Conservation (phyloP, 2,113 vertebrate genomes). For the Hemicordylus capensis region DNA sequence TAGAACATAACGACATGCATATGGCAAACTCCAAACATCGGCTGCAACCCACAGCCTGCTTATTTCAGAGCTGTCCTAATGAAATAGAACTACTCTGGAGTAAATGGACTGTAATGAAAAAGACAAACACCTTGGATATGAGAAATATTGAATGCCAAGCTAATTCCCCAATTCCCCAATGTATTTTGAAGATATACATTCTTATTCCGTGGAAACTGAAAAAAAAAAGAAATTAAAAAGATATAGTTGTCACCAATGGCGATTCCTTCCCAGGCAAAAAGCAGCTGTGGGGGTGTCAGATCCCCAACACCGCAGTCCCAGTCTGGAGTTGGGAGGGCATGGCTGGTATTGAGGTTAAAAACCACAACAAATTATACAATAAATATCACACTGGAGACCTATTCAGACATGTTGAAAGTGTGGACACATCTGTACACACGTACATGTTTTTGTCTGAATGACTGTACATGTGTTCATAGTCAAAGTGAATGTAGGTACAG, state of each 20-base stretch:
- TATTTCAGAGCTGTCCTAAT: neutral
- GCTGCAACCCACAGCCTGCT: neutral
- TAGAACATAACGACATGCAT: rapidly evolving
- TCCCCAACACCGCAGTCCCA: too few species aligned
- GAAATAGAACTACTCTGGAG: neutral
- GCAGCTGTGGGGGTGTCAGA: too few species aligned
- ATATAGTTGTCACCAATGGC: neutral
- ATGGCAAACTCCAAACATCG: neutral
- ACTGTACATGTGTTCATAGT: too few species aligned
- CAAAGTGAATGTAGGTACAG: too few species aligned
- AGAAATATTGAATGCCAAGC: neutral
- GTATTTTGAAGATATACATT: neutral
- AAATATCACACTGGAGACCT: too few species aligned
- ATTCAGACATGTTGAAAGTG: too few species aligned
- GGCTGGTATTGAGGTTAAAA: too few species aligned
- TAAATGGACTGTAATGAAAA: neutral
- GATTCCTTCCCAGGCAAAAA: too few species aligned
- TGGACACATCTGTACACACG: too few species aligned
- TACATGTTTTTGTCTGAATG: too few species aligned
- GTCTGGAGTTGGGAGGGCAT: too few species aligned
- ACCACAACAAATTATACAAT: too few species aligned
- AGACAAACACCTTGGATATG: neutral
- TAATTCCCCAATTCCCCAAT: neutral
- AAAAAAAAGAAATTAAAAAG: neutral
- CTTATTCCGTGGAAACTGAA: neutral